A percentile compares a stretch with the other conserved stretches of the same genome.
These are phyloP conservation scores for Latrodectus geometricus DNA, from an alignment of 1,140 invertebrate genomes.

Conservation along the genomic window DNA sequence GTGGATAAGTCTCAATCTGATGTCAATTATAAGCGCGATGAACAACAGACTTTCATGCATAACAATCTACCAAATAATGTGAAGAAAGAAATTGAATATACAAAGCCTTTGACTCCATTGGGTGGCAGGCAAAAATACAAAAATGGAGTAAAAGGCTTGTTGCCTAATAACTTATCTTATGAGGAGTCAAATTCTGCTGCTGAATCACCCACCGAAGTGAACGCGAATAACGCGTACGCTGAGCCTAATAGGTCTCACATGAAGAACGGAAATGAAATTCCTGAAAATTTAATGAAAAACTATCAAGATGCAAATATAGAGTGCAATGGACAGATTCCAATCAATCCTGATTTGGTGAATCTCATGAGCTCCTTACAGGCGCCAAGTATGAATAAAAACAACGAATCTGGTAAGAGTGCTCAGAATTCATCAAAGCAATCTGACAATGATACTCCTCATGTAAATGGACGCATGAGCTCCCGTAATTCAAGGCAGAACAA, in stretches of 20 bases:
- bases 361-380: conserved; percentile 53
- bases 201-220: conserved; percentile 51
- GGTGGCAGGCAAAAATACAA: conserved; percentile 59
- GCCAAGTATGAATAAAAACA: conserved; percentile 44
- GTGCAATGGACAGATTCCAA: conserved; percentile 10
- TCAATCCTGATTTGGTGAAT: conserved; percentile 45
- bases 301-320: conserved; percentile 26
- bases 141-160: conserved; percentile 61
- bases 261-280: conserved; percentile 41
- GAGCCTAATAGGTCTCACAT: conserved; percentile 55
- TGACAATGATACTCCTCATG: conserved; percentile 26
- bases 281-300: conserved; percentile 40
- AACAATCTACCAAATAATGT: conserved; percentile 29
- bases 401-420: conserved; percentile 48
- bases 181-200: conserved; percentile 46
- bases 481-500: conserved; percentile 33
- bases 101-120: conserved; percentile 53
- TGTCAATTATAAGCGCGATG: conserved; percentile 28
- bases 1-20: conserved; percentile 30
- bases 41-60: conserved; percentile 27
- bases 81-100: conserved; percentile 41
- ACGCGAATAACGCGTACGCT: conserved; percentile 61
- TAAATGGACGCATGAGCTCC: conserved; percentile 39
- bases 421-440: conserved; percentile 33
- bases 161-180: conserved; percentile 52